Base-by-base conservation (phyloP, 1,140 invertebrate genomes). In the Papilio machaon region DNA sequence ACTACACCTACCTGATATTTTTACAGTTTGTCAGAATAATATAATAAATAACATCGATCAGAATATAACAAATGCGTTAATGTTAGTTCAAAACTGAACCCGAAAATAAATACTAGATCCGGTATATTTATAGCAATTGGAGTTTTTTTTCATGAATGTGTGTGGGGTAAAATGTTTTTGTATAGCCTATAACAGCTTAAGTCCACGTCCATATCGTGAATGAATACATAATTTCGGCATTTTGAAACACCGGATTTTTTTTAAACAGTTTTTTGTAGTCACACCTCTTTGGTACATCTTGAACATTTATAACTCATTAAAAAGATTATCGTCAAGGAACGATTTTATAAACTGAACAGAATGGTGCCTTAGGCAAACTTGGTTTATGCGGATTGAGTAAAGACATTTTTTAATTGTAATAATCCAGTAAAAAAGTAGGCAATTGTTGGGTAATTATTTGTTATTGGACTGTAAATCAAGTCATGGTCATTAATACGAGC, bases 121-220 rank as follows among this genome's bases (percentile, higher is more conserved):
- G 64, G 64, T 70, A 67, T 70, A 13, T 30, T 64, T 70, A 38
- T 70, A 35, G 35, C 64, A 38, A 70, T 70, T 35, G 30, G 15
- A 38, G 64, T 70, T 30, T 67, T 60, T 10, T 30, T 23, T 58
- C 17, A 17, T 58, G 13, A 2, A 58, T 60, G 0, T 30, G 0
- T 30, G 58, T 23, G n/a, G 58, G 58, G 8, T 60, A 58, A n/a
- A 13, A 17, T 60, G 9, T 60, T 58, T 52, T 43, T 43, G 38
- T 43, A 43, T 43, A 43, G 38, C 38, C 38, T 43, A 43, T 43
- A 43, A 43, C 4, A 43, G 38, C 38, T 43, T 7, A 43, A 11
- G 49, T 8, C 49, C 10, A 52, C 49, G 10, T 13, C 49, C 10
- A 52, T 52, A 2, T 52, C 3, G 2, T 13, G 49, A 3, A 52